Conservation (phyloP, 1,140 invertebrate genomes). For the Bombus confusus region DNA sequence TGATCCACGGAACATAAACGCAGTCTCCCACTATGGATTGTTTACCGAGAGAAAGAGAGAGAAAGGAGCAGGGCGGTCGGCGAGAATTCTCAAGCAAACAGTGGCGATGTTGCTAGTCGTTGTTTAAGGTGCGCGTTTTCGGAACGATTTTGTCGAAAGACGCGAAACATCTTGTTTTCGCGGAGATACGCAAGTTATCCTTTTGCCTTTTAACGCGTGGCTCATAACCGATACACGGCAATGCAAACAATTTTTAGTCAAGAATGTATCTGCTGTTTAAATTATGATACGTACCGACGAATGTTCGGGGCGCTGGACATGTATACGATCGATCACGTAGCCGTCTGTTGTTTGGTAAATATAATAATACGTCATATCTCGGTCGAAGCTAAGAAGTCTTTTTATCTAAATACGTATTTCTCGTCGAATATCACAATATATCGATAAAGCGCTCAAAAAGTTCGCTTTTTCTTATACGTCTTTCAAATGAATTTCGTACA, state of each 20-base stretch:
- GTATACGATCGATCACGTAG: slow-evolving; percentile 14
- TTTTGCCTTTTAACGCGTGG: background rate
- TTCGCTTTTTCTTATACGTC: background rate
- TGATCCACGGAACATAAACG: slow-evolving; percentile 14
- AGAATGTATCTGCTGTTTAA: slow-evolving; percentile 3
- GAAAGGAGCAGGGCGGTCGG: background rate
- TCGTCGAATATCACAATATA: no score
- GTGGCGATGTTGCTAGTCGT: background rate
- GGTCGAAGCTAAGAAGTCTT: background rate
- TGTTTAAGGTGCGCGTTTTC: slow-evolving; percentile 1
- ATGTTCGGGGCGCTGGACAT: background rate
- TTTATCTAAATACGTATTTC: background rate
- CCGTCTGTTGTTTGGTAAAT: slow-evolving; percentile 3
- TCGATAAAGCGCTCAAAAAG: no score
- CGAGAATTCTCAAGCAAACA: slow-evolving; percentile 16
- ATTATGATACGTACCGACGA: background rate
- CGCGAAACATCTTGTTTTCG: slow-evolving; percentile 16
- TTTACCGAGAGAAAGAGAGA: slow-evolving; percentile 15
- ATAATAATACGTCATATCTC: background rate
- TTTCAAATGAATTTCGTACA: background rate
- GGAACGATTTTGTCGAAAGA: slow-evolving; percentile 8
- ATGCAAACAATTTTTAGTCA: background rate
- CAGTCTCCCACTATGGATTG: slow-evolving; percentile 6
- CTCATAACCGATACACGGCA: background rate
- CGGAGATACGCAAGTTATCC: slow-evolving; percentile 4